Evolutionary conservation across 1,140 invertebrate genomes (phyloP).

Genomic region (Drosophila mojavensis): DNA sequence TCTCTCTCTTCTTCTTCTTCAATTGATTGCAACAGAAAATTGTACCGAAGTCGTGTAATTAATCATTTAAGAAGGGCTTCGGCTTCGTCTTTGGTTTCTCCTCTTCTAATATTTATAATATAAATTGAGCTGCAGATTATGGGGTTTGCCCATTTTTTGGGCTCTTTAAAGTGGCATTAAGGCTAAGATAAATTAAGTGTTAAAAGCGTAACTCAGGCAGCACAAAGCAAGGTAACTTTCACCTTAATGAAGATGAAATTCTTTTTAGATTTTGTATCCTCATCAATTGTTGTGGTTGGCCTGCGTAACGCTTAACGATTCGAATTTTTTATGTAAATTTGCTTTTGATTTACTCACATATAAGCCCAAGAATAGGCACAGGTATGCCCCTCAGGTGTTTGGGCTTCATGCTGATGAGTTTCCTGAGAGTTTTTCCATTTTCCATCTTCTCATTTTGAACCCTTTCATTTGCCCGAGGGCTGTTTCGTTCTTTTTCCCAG

Average conservation of each 20-base stretch:
- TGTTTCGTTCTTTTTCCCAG: background rate
- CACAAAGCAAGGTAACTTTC: too few relatives aligned
- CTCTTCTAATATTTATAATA: conserved; percentile 68
- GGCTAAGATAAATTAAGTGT: conserved; percentile 24
- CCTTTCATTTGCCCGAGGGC: conserved; percentile 53
- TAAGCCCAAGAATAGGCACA: conserved; percentile 37
- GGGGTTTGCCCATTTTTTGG: background rate
- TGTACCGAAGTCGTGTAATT: conserved; percentile 68
- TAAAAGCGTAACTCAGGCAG: conserved; percentile 18
- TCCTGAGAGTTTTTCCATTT: conserved; percentile 23
- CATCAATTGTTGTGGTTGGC: background rate
- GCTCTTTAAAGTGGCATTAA: too few relatives aligned
- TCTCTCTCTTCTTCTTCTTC: conserved; percentile 11
- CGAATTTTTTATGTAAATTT: background rate
- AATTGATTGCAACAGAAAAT: conserved; percentile 70
- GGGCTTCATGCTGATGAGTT: conserved; percentile 50
- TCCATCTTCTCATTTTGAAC: conserved; percentile 35
- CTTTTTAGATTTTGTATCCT: background rate
- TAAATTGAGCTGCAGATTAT: conserved; percentile 47
- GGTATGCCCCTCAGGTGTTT: conserved; percentile 51
- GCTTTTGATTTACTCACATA: conserved; percentile 37
- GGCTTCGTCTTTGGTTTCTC: too few relatives aligned
- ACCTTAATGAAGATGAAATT: background rate
- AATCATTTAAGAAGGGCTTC: conserved; percentile 51
- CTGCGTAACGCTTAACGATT: background rate